Evolutionary conservation across 2,888 invertebrate species (phyloP), one percentile per base, ranked within the genome.

Genomic region (Philopedon plagiatum): DNA sequence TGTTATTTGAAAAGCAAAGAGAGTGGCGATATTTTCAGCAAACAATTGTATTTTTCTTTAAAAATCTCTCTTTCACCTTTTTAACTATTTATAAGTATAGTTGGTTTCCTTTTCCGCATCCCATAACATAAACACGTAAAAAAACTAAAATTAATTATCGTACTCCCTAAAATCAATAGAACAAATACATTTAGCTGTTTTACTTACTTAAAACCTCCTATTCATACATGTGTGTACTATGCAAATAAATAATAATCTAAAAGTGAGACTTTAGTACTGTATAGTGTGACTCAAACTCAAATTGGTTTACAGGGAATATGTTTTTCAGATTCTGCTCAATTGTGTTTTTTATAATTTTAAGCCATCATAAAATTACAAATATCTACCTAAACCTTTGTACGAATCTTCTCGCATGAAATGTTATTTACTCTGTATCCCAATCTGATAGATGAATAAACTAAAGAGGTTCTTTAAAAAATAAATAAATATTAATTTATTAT

Each of bases 111-210:
- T n/a, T 29, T 15, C 29, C 18, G 15, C 15, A 54, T 54, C 29
- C 11, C 29, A 29, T 29, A 29, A 26, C n/a, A 23, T 49, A 13
- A 49, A 49, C 13, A 26, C 26, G 2, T 44, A 18, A 39, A 15
- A 15, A 39, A 39, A 39, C 11, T 21, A 29, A 54, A 54, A 54
- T 29, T 13, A 54, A 54, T 29, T 58, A 13, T 7, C 41, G 15
- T 26, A 39, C 8, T 2, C 1, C 1, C 41, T 3, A 23, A 23
- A 58, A 58, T 58, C 7, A 41, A 26, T 9, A 41, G 41, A 26
- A 23, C n/a, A 37, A 37, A 58, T 13, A 58, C 26, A 21, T 39
- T 39, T 41, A 41, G 23, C 23, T 58, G 23, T 41, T 58, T 58
- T 0, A 58, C 41, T 39, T n/a, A 23, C 23, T 39, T 39, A 37